Evolutionary conservation across 1,140 invertebrate species (phyloP), one percentile per base, ranked within the genome.

Genomic region (Protaetia brevitarsis): DNA sequence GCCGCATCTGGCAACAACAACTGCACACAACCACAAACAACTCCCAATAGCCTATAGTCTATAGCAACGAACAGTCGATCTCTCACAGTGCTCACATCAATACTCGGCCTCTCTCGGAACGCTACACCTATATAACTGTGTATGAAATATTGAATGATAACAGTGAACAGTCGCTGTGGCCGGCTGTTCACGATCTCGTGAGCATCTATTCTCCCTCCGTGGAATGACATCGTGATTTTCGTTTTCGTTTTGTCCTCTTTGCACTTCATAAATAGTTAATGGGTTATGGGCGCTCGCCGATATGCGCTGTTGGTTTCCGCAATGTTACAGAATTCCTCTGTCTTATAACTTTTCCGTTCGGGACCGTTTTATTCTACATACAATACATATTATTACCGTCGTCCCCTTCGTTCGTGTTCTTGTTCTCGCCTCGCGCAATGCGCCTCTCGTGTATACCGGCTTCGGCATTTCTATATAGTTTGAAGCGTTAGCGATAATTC

Each of bases 171-270:
- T 56, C 19, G 60, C 51, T 37, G 34, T 51, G 66, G 34, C 10
- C 57, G 57, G 63, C 67, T 31, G 66, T 70, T 64, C 69, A 68
- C 69, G 69, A 68, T 70, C 57, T 70, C 69, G 69, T 70, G 69
- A 67, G 69, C 51, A 70, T 59, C 66, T 66, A 63, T 66, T 58
- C 29, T 37, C 41, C 16, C 10, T 51, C 41, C 23, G 36, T 61
- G 63, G 57, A 67, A 67, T 70, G 66, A 70, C 66, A 68, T 70
- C 66, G 68, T 70, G 68, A 63, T 70, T 37, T 37, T 37, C 34
- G 34, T 37, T 37, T 37, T 68, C 67, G 65, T 64, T 57, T 70
- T 65, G 65, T 66, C 58, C 66, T 66, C 41, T 69, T 66, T 66
- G 65, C 68, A 69, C 68, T 69, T 68, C 64, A 68, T 68, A 68